phyloP scores from a whole-genome alignment of 2,797 vertebrate genomes.

The Neostethus bicornis region DNA sequence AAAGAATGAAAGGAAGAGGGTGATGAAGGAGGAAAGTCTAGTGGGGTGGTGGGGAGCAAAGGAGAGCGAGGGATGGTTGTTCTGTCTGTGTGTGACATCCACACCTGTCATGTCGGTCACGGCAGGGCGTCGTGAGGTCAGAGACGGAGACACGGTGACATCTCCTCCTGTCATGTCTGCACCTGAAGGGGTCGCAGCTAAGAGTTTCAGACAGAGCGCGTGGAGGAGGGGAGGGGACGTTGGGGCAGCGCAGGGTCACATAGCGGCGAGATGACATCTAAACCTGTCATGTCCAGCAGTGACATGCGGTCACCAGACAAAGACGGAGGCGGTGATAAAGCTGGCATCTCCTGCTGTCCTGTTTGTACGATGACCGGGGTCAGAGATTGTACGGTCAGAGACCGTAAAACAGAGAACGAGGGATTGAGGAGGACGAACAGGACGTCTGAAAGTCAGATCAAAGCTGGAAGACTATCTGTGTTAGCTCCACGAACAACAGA shows the following conservation, averaged over 20 bases:
- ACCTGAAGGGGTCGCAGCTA: conserved; percentile 56
- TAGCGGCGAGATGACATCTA: conserved; percentile 65
- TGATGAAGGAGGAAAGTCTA: conserved; percentile 29
- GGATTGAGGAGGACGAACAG: conserved; percentile 31
- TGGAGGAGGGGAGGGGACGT: conserved; percentile 14
- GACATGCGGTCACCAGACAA: conserved; percentile 59
- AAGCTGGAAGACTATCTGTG: too few relatives aligned
- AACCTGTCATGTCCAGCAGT: conserved; percentile 65
- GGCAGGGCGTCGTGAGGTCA: conserved; percentile 47
- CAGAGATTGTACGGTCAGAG: conserved; percentile 49
- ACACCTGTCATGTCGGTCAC: conserved; percentile 56
- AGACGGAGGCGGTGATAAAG: conserved; percentile 38
- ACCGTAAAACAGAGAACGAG: conserved; percentile 30
- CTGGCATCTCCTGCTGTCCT: conserved; percentile 60
- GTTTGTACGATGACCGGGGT: conserved; percentile 57
- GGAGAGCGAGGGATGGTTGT: conserved; percentile 13
- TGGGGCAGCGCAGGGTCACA: conserved; percentile 35
- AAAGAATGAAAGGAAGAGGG: conserved; percentile 15
- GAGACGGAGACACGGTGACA: conserved; percentile 36
- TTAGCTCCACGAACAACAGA: too few relatives aligned
- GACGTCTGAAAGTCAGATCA: conserved; percentile 50
- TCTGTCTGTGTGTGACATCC: conserved; percentile 55
- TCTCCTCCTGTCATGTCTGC: conserved; percentile 61
- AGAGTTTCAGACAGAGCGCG: conserved; percentile 47
- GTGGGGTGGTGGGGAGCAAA: conserved; percentile 20